Evolutionary conservation across 2,888 invertebrate species (phyloP).

Genomic region (Latrodectus elegans): DNA sequence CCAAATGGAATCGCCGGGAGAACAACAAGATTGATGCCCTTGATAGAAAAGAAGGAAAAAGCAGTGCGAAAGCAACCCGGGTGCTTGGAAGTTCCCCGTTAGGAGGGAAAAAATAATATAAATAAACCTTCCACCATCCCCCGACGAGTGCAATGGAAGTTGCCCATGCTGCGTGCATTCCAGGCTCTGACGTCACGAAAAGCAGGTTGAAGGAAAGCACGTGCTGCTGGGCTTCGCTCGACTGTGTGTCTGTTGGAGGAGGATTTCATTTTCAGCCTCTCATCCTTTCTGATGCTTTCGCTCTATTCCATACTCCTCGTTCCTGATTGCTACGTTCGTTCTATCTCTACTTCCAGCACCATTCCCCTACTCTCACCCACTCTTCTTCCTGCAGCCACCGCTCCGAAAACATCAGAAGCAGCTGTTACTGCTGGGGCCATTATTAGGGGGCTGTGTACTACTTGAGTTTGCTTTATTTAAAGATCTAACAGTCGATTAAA

Average conservation of each 20-base stretch:
- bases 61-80: background rate
- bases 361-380: conserved; percentile 6
- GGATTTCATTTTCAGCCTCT: conserved; percentile 30
- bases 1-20: background rate
- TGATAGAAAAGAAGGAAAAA: conserved; percentile 5
- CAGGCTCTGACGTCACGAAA: background rate
- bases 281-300: conserved; percentile 27
- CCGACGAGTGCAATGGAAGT: background rate
- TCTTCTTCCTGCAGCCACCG: conserved; percentile 7
- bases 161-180: conserved; percentile 8
- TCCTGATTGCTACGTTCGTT: conserved; percentile 19
- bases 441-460: background rate
- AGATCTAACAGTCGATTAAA: background rate
- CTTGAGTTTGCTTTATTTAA: background rate
- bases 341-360: conserved; percentile 12
- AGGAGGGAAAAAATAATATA: background rate
- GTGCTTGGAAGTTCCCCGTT: too few relatives aligned
- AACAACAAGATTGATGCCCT: conserved; percentile 5
- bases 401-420: conserved; percentile 52
- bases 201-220: conserved; percentile 5
- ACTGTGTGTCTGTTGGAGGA: conserved; percentile 19
- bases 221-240: background rate
- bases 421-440: conserved; percentile 52
- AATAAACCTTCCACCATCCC: background rate
- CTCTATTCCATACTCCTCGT: background rate